Base-by-base conservation (phyloP, 2,797 vertebrate species). In the Falco cherrug region DNA sequence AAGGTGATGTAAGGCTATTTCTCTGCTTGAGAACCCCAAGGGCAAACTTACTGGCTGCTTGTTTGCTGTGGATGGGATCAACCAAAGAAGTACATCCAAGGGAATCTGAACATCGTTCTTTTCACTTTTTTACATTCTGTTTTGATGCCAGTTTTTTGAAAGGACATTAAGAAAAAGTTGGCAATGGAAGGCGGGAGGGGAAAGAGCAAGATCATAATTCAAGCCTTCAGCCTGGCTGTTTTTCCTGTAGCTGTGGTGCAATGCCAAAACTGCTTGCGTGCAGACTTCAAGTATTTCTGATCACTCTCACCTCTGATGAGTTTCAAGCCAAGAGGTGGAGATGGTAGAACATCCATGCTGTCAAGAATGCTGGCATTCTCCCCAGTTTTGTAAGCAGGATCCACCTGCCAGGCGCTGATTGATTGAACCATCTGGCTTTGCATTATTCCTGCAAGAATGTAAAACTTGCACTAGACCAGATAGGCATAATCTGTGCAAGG, bases 361-460 rank as follows among this genome's bases (percentile, higher is more conserved):
- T 93, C 70, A 89, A 47, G 81, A 87, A 76, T 25, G n/a, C 56
- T 93, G 96, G 63, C 88, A 47, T 82, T 81, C 35, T 41, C 71
- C 64, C 39, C 31, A 26, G 10, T 84, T 91, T 70, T 84, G 56
- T 60, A 39, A 95, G 91, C 67, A 64, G 60, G 51, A 92, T 84
- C 60, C 59, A 90, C 74, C 95, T 93, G 87, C 70, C 56, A 92
- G 77, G 56, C 21, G 2, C 53, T 93, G 88, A 84, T 76, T 86
- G 85, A 90, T 74, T 90, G 81, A 86, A 41, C 86, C 80, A 90
- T 90, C 88, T 96, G 91, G 61, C 35, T 95, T 71, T 93, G 82
- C 76, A 33, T 95, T 85, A 29, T 41, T 96, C 59, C 78, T 84
- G 41, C 28, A 82, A 70, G 67, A 88, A 88, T 35, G 67, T 89